A percentile compares a stretch with the other conserved stretches of the same genome.
Conservation (phyloP, 2,888 invertebrate species). For the Lysandra bellargus region DNA sequence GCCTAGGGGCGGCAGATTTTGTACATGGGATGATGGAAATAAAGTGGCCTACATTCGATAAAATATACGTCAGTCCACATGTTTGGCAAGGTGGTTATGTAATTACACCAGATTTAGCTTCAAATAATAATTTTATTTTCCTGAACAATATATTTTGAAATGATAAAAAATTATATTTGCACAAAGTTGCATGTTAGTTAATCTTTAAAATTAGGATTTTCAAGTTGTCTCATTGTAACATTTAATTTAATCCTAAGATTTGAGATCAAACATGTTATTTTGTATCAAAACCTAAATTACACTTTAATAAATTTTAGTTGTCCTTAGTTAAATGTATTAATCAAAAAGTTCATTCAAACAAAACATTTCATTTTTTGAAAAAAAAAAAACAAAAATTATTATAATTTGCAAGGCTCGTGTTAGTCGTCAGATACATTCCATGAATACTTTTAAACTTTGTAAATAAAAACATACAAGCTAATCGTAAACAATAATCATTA, state of each 20-base stretch:
- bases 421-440: conserved; percentile 27
- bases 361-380: conserved; percentile 5
- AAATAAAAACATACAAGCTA: not conserved
- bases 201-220: conserved; percentile 16
- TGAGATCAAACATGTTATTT: conserved; percentile 34
- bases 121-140: conserved; percentile 23
- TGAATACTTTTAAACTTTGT: not conserved
- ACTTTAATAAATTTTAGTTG: not conserved
- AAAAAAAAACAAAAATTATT: conserved; percentile 25
- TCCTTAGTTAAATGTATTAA: not conserved
- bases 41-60: too few species aligned
- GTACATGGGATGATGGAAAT: too few species aligned
- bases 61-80: not conserved
- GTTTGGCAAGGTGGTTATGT: not conserved
- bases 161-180: conserved; percentile 16
- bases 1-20: too few species aligned
- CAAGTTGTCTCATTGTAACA: not conserved
- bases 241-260: conserved; percentile 17
- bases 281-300: conserved; percentile 27
- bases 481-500: not conserved
- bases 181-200: conserved; percentile 17
- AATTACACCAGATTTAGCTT: conserved; percentile 3
- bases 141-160: conserved; percentile 21
- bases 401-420: conserved; percentile 17
- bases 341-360: not conserved